These are phyloP conservation scores for Rhabdomys pumilio DNA, from an alignment of 2,797 vertebrate species.

Conservation along the genomic window DNA sequence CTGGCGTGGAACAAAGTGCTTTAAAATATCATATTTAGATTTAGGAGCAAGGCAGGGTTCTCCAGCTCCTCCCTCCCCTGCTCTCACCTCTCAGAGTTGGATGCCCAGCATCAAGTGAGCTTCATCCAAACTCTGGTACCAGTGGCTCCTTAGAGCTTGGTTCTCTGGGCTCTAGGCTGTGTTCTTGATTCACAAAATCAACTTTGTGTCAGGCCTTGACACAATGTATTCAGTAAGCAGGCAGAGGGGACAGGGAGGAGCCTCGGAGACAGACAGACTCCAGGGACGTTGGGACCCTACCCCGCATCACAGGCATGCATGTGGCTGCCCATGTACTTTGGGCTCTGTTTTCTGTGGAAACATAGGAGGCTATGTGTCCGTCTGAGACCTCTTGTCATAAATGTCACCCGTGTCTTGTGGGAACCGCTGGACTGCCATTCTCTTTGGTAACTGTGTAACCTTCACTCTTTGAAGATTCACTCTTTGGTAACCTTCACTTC, in stretches of 20 bases:
- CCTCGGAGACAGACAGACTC: too few relatives aligned
- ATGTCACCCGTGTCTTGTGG: fast-evolving
- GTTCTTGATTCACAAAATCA: background rate
- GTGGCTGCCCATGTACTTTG: too few relatives aligned
- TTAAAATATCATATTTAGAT: background rate
- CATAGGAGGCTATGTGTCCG: fast-evolving
- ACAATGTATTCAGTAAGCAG: background rate
- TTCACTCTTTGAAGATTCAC: too few relatives aligned
- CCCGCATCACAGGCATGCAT: too few relatives aligned
- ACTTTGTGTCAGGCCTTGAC: background rate
- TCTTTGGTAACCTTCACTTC: too few relatives aligned
- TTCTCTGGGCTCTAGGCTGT: fast-evolving
- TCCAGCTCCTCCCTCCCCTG: fast-evolving
- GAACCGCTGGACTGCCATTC: fast-evolving
- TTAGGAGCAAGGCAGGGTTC: background rate
- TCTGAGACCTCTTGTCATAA: too few relatives aligned
- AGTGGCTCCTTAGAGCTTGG: background rate
- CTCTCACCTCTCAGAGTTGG: background rate
- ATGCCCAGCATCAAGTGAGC: too few relatives aligned
- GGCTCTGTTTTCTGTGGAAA: background rate
- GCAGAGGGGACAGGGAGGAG: fast-evolving
- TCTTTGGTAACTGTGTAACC: background rate
- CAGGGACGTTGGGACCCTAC: fast-evolving
- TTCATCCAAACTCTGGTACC: background rate
- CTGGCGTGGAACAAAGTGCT: background rate